Evolutionary conservation across 2,888 invertebrate genomes (phyloP).

Genomic region (Leptinotarsa peninsularis): DNA sequence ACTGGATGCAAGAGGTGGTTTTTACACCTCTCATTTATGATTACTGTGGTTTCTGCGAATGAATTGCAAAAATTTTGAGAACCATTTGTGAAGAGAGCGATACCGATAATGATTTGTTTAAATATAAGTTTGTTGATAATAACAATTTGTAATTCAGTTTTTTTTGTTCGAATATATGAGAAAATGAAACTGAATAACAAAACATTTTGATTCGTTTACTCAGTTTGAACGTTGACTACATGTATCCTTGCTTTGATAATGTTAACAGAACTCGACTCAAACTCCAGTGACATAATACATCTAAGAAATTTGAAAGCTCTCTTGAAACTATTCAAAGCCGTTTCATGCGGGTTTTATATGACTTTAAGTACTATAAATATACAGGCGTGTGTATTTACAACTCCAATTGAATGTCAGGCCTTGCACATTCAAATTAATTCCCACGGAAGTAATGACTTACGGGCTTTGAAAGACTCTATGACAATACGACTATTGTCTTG

Average conservation of each 20-base stretch:
- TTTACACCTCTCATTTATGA: too few species aligned
- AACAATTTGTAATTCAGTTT: too few species aligned
- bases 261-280: neutral
- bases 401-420: slow-evolving; percentile 1
- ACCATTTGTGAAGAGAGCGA: too few species aligned
- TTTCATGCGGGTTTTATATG: neutral
- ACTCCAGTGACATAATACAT: slow-evolving; percentile 6
- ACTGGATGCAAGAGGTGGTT: too few species aligned
- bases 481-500: slow-evolving; percentile 2
- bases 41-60: too few species aligned
- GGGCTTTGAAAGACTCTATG: neutral
- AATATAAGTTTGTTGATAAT: too few species aligned
- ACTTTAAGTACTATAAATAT: slow-evolving; percentile 9
- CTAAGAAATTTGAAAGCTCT: slow-evolving; percentile 7
- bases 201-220: neutral
- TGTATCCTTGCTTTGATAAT: neutral
- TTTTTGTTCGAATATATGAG: too few species aligned
- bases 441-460: neutral
- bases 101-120: too few species aligned
- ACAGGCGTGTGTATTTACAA: slow-evolving; percentile 5
- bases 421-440: neutral
- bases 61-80: too few species aligned
- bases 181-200: too few species aligned
- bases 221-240: neutral
- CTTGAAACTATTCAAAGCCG: slow-evolving; percentile 11